phyloP scores from a whole-genome alignment of 2,113 vertebrate genomes.

The Coracopsis vasa region DNA sequence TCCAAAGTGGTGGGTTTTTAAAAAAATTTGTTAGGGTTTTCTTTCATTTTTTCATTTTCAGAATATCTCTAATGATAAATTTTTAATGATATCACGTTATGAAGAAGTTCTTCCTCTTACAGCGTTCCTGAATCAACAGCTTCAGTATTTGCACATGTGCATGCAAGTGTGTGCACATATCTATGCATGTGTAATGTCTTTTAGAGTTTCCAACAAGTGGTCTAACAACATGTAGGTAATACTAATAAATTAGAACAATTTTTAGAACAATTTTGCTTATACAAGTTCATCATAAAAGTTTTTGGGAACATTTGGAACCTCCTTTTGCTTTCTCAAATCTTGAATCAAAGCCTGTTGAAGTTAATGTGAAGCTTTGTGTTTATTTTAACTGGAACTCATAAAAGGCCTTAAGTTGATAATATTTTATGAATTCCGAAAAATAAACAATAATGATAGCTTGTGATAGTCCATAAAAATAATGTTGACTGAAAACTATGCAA shows the following conservation, averaged over 20 bases:
- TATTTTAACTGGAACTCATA: background rate
- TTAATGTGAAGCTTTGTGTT: background rate
- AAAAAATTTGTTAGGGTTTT: background rate
- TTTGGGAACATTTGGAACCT: background rate
- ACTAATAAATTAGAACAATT: background rate
- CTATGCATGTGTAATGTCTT: background rate
- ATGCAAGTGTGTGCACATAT: accelerated
- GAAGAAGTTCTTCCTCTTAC: background rate
- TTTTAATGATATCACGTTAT: background rate
- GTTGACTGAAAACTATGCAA: background rate
- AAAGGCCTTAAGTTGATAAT: background rate
- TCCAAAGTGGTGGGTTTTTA: background rate
- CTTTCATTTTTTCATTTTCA: background rate
- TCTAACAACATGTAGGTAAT: background rate
- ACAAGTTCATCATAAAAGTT: background rate
- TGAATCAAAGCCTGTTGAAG: background rate
- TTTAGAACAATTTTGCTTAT: background rate
- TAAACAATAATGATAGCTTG: background rate
- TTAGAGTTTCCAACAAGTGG: background rate
- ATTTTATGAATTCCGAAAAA: background rate
- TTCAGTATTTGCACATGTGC: background rate
- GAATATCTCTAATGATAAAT: background rate
- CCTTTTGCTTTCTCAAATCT: background rate
- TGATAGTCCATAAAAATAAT: background rate
- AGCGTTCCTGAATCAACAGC: background rate